Evolutionary conservation across 2,888 invertebrate genomes (phyloP).

Genomic region (Pseudoips prasinana): DNA sequence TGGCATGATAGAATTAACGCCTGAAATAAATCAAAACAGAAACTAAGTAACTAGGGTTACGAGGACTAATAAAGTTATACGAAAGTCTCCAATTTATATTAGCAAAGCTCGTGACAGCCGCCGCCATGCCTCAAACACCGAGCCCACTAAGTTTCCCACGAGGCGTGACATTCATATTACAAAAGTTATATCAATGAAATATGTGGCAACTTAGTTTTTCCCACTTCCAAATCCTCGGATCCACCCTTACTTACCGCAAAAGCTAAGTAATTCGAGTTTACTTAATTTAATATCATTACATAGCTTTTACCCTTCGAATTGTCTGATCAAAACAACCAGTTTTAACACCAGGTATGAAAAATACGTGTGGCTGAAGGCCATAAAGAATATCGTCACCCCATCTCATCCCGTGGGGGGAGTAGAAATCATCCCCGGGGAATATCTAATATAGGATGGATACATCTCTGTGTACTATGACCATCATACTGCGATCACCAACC

Average conservation of each 20-base stretch:
- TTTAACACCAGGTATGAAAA: no score
- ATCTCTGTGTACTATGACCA: no score
- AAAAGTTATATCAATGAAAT: conserved; percentile 49
- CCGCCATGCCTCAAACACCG: conserved; percentile 11
- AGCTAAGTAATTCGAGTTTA: conserved; percentile 18
- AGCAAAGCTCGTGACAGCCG: conserved; percentile 18
- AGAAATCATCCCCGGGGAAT: no score
- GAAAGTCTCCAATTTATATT: conserved; percentile 26
- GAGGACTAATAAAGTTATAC: conserved; percentile 25
- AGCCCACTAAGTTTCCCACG: conserved; percentile 27
- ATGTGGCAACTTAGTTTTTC: conserved; percentile 44
- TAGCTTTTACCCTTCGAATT: conserved; percentile 9
- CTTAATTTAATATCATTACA: conserved; percentile 17
- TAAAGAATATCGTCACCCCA: no score
- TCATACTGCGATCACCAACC: no score
- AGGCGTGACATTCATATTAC: conserved; percentile 44
- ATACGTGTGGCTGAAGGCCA: no score
- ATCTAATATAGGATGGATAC: no score
- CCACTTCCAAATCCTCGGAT: conserved; percentile 30
- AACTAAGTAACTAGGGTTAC: conserved; percentile 18
- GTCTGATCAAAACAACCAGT: no score
- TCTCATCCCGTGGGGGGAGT: no score
- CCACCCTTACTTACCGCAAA: conserved; percentile 16
- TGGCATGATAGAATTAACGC: conserved; percentile 1
- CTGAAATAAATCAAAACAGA: conserved; percentile 25